Percentiles rank a stretch among this genome's conserved stretches.
Evolutionary conservation across 2,113 vertebrate genomes (phyloP).

Genomic region (Rynchops niger): DNA sequence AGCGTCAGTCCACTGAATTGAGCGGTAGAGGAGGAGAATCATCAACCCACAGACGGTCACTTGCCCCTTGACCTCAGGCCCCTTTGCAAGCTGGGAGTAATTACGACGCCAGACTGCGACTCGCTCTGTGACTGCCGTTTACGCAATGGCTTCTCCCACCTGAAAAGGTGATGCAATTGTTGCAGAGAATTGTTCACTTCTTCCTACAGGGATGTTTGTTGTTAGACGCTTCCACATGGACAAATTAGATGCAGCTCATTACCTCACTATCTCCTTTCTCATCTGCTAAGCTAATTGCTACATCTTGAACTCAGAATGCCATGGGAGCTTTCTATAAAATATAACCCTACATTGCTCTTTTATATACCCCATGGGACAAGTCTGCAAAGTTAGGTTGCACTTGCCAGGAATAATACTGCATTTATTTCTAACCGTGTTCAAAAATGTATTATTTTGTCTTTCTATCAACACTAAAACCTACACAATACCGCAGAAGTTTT

Average conservation of each 20-base stretch:
- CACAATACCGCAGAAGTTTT: background rate
- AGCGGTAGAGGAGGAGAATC: background rate
- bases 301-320: background rate
- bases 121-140: background rate
- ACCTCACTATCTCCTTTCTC: background rate
- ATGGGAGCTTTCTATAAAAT: slow-evolving; percentile 41
- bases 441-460: background rate
- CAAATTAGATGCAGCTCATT: slow-evolving; percentile 64
- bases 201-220: slow-evolving; percentile 40
- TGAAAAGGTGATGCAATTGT: slow-evolving; percentile 73
- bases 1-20: background rate
- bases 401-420: background rate
- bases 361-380: background rate
- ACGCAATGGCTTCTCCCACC: slow-evolving; percentile 33
- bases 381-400: background rate
- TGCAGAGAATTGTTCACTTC: slow-evolving; percentile 35
- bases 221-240: slow-evolving; percentile 43
- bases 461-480: background rate
- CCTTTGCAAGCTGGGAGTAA: background rate
- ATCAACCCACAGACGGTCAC: background rate
- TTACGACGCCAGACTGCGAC: background rate
- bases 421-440: background rate
- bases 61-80: background rate
- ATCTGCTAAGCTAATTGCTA: slow-evolving; percentile 56
- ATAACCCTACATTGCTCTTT: slow-evolving; percentile 65